phyloP scores from a whole-genome alignment of 64 coral and sea anemone species.

The Cladopsammia gracilis region DNA sequence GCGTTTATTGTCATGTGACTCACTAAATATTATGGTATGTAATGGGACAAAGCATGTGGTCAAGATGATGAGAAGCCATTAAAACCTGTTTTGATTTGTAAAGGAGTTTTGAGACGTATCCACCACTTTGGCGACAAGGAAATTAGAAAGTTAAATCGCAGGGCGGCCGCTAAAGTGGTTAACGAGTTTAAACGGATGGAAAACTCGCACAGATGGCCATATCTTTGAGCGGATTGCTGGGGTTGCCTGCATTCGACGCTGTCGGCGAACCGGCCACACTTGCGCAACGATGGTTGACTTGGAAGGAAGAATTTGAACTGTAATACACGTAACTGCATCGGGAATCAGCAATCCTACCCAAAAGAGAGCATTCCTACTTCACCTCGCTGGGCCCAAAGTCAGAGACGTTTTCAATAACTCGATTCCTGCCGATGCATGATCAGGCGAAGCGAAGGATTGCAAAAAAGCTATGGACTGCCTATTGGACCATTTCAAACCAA shows the following conservation, averaged over 20 bases:
- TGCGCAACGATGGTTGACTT: conserved; percentile 51
- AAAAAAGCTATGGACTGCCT: conserved; percentile 66
- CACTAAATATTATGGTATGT: too few species aligned
- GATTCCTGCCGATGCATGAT: background rate
- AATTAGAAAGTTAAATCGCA: background rate
- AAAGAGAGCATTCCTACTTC: conserved; percentile 55
- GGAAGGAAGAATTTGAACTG: conserved; percentile 61
- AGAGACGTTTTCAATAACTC: conserved; percentile 39
- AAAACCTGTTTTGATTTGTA: too few species aligned
- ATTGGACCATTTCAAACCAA: conserved; percentile 55
- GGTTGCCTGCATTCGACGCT: conserved; percentile 44
- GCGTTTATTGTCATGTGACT: too few species aligned
- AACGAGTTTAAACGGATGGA: conserved; percentile 12
- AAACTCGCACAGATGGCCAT: conserved; percentile 52
- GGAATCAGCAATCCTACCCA: conserved; percentile 47
- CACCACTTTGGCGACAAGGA: background rate
- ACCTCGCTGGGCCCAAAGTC: conserved; percentile 39
- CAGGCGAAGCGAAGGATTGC: conserved; percentile 39
- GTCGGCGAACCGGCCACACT: conserved; percentile 46
- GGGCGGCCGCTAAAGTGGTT: background rate
- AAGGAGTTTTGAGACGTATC: too few species aligned
- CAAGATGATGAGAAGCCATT: too few species aligned
- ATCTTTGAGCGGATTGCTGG: conserved; percentile 56
- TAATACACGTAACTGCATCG: conserved; percentile 50
- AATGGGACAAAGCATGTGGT: too few species aligned